These are phyloP conservation scores for Sturnus vulgaris DNA, from an alignment of 2,113 vertebrate species.

Conservation along the genomic window DNA sequence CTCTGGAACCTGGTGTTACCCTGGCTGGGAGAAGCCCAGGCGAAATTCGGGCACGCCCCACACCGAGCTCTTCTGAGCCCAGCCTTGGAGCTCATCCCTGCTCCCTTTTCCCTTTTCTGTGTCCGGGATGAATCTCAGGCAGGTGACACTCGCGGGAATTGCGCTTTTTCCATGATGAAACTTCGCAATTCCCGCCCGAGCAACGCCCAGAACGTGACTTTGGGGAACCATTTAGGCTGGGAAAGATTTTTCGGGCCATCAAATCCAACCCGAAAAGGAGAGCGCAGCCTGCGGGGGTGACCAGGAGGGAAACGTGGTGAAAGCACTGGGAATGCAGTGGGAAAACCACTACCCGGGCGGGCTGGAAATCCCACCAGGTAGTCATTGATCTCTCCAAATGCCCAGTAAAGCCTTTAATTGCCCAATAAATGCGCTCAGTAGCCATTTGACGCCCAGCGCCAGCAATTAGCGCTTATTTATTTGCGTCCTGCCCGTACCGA, in stretches of 20 bases:
- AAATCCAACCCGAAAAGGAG: rapidly evolving
- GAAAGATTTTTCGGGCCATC: background rate
- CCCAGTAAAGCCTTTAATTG: conserved; percentile 71
- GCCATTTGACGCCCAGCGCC: background rate
- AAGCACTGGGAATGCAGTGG: background rate
- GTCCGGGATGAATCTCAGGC: too few species aligned
- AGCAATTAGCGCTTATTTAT: conserved; percentile 73
- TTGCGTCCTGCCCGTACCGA: conserved; percentile 30
- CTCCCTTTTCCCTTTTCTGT: background rate
- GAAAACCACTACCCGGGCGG: background rate
- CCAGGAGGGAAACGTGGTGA: rapidly evolving
- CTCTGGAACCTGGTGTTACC: background rate
- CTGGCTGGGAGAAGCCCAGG: background rate
- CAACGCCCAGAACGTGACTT: rapidly evolving
- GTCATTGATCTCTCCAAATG: conserved; percentile 13
- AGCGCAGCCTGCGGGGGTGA: background rate
- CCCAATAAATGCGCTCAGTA: conserved; percentile 69
- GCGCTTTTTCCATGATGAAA: rapidly evolving
- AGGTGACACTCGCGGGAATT: background rate
- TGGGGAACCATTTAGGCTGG: background rate
- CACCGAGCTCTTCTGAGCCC: background rate
- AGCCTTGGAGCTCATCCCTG: background rate
- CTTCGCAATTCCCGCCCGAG: background rate
- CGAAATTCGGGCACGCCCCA: background rate
- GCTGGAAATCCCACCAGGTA: background rate